Evolutionary conservation across 2,888 invertebrate species (phyloP).

Genomic region (Patella pellucida): DNA sequence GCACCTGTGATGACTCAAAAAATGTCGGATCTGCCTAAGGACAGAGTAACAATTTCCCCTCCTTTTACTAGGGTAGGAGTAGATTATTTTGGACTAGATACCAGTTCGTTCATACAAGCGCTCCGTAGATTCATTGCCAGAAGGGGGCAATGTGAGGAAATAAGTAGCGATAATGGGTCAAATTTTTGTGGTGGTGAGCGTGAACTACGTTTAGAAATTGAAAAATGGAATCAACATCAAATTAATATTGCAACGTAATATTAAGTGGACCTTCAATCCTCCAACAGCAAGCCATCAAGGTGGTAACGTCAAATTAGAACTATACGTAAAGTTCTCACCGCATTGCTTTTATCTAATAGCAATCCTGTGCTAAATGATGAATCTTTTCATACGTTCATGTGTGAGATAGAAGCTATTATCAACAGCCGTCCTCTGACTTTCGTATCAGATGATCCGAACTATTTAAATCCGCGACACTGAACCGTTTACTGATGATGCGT

Average conservation of each 20-base stretch:
- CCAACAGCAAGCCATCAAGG: conserved; percentile 34
- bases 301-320: conserved; percentile 38
- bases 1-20: conserved; percentile 3
- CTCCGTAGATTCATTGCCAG: conserved; percentile 26
- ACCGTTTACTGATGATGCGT: too few relatives aligned
- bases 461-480: too few relatives aligned
- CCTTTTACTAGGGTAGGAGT: conserved; percentile 27
- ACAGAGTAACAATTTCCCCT: neutral
- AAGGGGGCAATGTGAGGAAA: conserved; percentile 18
- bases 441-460: too few relatives aligned
- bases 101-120: conserved; percentile 29
- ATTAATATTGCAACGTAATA: conserved; percentile 24
- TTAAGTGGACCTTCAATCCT: conserved; percentile 37
- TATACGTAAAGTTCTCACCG: conserved; percentile 26
- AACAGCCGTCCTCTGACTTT: conserved; percentile 32
- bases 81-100: conserved; percentile 32
- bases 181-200: conserved; percentile 33
- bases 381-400: conserved; percentile 30
- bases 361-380: conserved; percentile 32
- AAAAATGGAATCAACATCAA: conserved; percentile 27
- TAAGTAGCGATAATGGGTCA: conserved; percentile 31
- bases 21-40: neutral
- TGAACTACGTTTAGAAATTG: conserved; percentile 29
- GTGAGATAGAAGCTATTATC: conserved; percentile 35
- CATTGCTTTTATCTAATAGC: conserved; percentile 21